These are phyloP conservation scores for Tetanocera ferruginea DNA, from an alignment of 2,888 invertebrate genomes.

Conservation along the genomic window DNA sequence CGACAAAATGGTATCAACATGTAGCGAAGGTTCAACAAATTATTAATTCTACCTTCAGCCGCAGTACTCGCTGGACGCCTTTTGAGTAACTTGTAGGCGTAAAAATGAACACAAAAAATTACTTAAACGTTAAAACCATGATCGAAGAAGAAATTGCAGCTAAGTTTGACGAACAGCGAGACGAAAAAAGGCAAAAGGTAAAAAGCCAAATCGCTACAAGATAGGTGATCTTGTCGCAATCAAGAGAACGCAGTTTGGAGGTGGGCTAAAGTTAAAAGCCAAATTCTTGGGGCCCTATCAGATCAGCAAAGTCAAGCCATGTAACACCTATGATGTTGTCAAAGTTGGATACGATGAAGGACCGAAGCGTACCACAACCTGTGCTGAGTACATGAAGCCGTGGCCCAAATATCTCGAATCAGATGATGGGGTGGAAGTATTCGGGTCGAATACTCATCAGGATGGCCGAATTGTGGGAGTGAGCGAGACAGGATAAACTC, in stretches of 20 bases:
- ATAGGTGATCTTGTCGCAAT: slow-evolving; percentile 24
- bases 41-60: slow-evolving; percentile 14
- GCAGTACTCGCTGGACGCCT: slow-evolving; percentile 19
- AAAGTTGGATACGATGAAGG: slow-evolving; percentile 30
- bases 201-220: slow-evolving; percentile 6
- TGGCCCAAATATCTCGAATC: background rate
- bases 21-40: slow-evolving; percentile 39
- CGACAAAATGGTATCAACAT: slow-evolving; percentile 37
- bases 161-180: background rate
- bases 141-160: slow-evolving; percentile 21
- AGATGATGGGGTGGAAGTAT: background rate
- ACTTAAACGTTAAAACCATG: slow-evolving; percentile 9
- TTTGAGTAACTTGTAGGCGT: slow-evolving; percentile 31
- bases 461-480: slow-evolving; percentile 22
- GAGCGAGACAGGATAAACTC: too few species aligned
- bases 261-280: slow-evolving; percentile 13
- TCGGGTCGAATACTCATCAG: slow-evolving; percentile 2
- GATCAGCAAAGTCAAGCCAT: slow-evolving; percentile 11
- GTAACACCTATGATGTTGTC: background rate
- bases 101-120: background rate
- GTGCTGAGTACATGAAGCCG: slow-evolving; percentile 35
- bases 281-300: slow-evolving; percentile 26
- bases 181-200: background rate
- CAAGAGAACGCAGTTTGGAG: slow-evolving; percentile 32
- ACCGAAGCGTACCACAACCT: slow-evolving; percentile 30